These are phyloP conservation scores for Stenoptilia bipunctidactyla DNA, from an alignment of 2,888 invertebrate genomes.

Conservation along the genomic window DNA sequence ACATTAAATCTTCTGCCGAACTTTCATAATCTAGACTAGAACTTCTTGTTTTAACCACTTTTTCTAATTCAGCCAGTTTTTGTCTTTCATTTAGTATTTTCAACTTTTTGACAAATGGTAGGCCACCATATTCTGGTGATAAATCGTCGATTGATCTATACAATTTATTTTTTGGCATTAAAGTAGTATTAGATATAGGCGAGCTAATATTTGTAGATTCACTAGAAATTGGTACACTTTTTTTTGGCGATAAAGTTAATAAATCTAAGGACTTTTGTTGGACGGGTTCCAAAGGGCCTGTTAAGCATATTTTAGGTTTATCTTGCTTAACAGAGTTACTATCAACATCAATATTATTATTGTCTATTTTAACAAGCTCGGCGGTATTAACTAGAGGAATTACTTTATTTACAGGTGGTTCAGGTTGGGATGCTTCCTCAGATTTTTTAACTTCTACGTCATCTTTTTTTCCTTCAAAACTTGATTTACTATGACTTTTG, in stretches of 20 bases:
- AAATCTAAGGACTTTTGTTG: slow-evolving; percentile 58
- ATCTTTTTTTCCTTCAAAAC: slow-evolving; percentile 41
- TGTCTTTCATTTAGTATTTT: slow-evolving; percentile 91
- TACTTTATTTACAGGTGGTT: slow-evolving; percentile 39
- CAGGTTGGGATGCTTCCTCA: slow-evolving; percentile 18
- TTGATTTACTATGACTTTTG: slow-evolving; percentile 48
- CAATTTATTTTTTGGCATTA: slow-evolving; percentile 70
- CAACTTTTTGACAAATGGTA: slow-evolving; percentile 89
- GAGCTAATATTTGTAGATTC: slow-evolving; percentile 25
- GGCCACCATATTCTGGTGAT: slow-evolving; percentile 87
- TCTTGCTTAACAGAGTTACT: slow-evolving; percentile 44
- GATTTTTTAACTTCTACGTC: slow-evolving; percentile 22
- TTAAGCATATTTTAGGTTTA: slow-evolving; percentile 52
- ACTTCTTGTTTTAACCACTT: slow-evolving; percentile 80
- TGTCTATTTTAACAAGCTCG: slow-evolving; percentile 63
- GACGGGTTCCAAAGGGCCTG: slow-evolving; percentile 56
- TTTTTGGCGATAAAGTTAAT: slow-evolving; percentile 51
- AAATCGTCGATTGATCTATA: slow-evolving; percentile 89
- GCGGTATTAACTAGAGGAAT: slow-evolving; percentile 52
- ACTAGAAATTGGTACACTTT: slow-evolving; percentile 25
- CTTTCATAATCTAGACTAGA: slow-evolving; percentile 83
- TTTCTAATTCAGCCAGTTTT: slow-evolving; percentile 85
- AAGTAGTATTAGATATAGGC: slow-evolving; percentile 27
- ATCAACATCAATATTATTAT: slow-evolving; percentile 50
- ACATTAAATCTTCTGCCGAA: slow-evolving; percentile 69